Percentiles rank a stretch among this genome's conserved stretches.
phyloP scores from a whole-genome alignment of 2,888 invertebrate species.

The Parasteatoda lunata region DNA sequence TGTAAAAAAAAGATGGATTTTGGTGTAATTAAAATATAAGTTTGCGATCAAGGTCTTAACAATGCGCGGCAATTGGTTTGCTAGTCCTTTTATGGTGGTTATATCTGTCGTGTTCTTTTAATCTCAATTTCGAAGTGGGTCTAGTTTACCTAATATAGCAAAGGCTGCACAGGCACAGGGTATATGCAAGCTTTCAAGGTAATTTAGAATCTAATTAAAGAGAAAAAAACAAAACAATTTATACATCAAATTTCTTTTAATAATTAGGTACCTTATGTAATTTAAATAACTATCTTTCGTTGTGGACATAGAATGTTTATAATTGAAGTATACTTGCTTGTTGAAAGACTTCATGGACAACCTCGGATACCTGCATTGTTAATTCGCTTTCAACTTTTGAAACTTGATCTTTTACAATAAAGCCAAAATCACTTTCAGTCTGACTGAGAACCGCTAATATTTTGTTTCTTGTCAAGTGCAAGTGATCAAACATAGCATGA shows the following conservation, averaged over 20 bases:
- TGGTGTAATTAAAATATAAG: too few relatives aligned
- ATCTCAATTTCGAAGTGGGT: background rate
- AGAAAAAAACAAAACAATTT: background rate
- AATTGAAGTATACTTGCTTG: constrained; percentile 22
- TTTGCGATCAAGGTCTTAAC: too few relatives aligned
- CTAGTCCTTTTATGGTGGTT: too few relatives aligned
- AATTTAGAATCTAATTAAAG: too few relatives aligned
- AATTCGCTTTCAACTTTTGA: constrained; percentile 29
- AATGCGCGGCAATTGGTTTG: too few relatives aligned
- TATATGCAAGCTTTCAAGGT: too few relatives aligned
- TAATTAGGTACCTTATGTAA: background rate
- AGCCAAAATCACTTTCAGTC: constrained; percentile 29
- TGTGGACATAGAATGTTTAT: background rate
- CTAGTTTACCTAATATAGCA: too few relatives aligned
- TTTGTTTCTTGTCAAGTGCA: constrained; percentile 31
- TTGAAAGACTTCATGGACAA: constrained; percentile 16
- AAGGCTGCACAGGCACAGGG: too few relatives aligned
- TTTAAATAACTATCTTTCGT: background rate
- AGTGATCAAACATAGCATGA: constrained; percentile 42
- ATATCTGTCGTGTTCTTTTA: background rate
- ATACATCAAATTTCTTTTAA: background rate
- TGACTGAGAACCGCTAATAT: constrained; percentile 22
- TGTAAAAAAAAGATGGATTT: too few relatives aligned
- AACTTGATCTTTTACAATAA: constrained; percentile 32
- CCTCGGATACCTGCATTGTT: constrained; percentile 6